Conservation (phyloP, 2,797 vertebrate species). For the Miichthys miiuy region DNA sequence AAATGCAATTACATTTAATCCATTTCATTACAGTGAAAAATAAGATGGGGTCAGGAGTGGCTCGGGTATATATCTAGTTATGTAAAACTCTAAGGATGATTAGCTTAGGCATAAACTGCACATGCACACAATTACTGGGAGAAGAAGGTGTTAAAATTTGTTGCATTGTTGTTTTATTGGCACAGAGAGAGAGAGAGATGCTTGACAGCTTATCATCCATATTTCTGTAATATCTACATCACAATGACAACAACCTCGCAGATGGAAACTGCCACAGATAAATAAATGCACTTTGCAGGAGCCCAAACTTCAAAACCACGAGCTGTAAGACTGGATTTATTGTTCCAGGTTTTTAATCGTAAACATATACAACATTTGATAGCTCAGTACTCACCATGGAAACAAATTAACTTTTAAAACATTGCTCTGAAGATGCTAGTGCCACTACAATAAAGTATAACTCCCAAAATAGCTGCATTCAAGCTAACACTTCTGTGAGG, state of each 20-base stretch:
- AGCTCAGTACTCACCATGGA: no score
- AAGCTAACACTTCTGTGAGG: not conserved
- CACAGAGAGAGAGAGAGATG: constrained; percentile 9
- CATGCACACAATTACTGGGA: not conserved
- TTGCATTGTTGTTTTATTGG: constrained; percentile 10
- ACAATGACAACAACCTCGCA: constrained; percentile 18
- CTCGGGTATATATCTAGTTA: constrained; percentile 29
- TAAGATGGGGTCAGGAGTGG: constrained; percentile 58
- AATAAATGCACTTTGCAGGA: constrained; percentile 35
- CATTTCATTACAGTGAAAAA: constrained; percentile 75
- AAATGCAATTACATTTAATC: constrained; percentile 80
- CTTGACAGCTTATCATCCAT: not conserved
- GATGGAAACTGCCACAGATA: constrained; percentile 29
- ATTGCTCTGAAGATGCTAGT: no score
- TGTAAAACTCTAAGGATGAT: constrained; percentile 21
- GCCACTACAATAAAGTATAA: not conserved
- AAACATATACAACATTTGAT: no score
- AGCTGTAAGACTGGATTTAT: not conserved
- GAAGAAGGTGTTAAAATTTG: constrained; percentile 28
- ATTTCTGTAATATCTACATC: constrained; percentile 2
- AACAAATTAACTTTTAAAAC: not conserved
- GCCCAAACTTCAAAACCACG: not conserved
- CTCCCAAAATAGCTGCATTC: not conserved
- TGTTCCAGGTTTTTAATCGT: not conserved
- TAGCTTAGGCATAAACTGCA: no score